Evolutionary conservation across 2,113 vertebrate species (phyloP).

Genomic region (Prunella himalayana): DNA sequence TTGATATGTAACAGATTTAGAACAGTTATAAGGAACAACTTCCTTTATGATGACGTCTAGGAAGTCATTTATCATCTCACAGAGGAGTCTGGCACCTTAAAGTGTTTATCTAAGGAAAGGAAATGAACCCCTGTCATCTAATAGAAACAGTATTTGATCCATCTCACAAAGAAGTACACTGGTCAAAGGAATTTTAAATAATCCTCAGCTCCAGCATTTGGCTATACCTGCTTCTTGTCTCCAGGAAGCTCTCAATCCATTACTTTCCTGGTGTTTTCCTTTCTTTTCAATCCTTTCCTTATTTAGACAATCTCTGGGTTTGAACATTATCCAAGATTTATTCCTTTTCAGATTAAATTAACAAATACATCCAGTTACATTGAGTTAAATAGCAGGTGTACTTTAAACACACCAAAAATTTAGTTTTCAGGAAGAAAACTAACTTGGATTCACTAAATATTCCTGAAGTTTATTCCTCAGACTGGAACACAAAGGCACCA

Average conservation of each 20-base stretch:
- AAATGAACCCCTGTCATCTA: conserved; percentile 71
- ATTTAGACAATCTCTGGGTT: conserved; percentile 50
- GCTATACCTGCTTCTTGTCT: conserved; percentile 70
- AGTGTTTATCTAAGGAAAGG: conserved; percentile 77
- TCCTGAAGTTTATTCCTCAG: not conserved
- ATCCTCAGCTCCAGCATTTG: not conserved
- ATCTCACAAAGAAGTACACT: conserved; percentile 32
- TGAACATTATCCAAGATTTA: conserved; percentile 31
- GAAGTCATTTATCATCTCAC: conserved; percentile 72
- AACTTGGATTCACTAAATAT: not conserved
- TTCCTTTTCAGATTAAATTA: conserved; percentile 35
- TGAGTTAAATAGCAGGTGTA: conserved; percentile 20
- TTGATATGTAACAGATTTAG: conserved; percentile 53
- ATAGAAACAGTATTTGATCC: conserved; percentile 62
- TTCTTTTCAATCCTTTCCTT: conserved; percentile 58
- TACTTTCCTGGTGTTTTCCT: conserved; percentile 56
- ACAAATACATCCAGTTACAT: conserved; percentile 6
- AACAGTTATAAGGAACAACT: conserved; percentile 57
- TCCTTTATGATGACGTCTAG: conserved; percentile 66
- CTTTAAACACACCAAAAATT: conserved; percentile 46
- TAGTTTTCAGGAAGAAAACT: conserved; percentile 10
- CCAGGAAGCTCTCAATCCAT: conserved; percentile 32
- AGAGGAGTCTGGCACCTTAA: conserved; percentile 68
- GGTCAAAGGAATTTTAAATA: conserved; percentile 66
- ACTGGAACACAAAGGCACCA: not conserved